Base-by-base conservation (phyloP, 1,140 invertebrate species). In the Scaptomyza hsui region DNA sequence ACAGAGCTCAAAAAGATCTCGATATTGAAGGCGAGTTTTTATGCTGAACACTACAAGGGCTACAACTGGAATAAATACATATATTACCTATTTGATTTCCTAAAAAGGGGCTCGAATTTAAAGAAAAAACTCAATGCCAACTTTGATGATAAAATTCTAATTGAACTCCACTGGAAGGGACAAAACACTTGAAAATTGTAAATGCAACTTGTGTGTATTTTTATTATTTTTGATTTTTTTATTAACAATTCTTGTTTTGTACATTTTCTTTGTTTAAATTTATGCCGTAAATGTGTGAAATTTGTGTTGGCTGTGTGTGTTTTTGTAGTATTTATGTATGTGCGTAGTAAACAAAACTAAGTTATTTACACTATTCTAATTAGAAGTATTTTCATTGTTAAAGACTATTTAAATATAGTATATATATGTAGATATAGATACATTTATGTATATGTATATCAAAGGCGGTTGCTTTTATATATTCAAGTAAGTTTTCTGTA, bases 291-390 rank as follows among this genome's bases (percentile, higher is more conserved):
- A 73, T 79, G 63, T 74, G 75, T 67, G 44, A 63, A 9, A 19
- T 63, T 26, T 77, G 59, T 71, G 47, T 78, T 39, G 53, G 39
- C 70, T 75, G 41, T 64, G 45, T 49, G 37, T 68, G 60, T 72
- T 21, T 72, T 21, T 72, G 48, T 53, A 60, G 48, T 53, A 56
- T 61, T 15, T 55, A 57, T 57, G 21, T 65, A 53, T 81, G 79
- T 71, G 80, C 81, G 73, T 74, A 86, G 77, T 80, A 86, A 89
- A 88, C 63, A 89, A 78, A 89, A 89, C 82, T 83, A 80, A 78
- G 73, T 88, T 88, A 82, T 86, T 76, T 85, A 85, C 81, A 85
- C 68, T 85, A 81, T 24, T 55, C 62, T 72, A 72, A 62, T 68
- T 78, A 78, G 63, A 55, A 41, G 60, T 77, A 60, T 53, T 29